Percentiles rank a stretch among this genome's conserved stretches.
These are phyloP conservation scores for Phalacrocorax aristotelis DNA, from an alignment of 2,113 vertebrate species.

Conservation along the genomic window DNA sequence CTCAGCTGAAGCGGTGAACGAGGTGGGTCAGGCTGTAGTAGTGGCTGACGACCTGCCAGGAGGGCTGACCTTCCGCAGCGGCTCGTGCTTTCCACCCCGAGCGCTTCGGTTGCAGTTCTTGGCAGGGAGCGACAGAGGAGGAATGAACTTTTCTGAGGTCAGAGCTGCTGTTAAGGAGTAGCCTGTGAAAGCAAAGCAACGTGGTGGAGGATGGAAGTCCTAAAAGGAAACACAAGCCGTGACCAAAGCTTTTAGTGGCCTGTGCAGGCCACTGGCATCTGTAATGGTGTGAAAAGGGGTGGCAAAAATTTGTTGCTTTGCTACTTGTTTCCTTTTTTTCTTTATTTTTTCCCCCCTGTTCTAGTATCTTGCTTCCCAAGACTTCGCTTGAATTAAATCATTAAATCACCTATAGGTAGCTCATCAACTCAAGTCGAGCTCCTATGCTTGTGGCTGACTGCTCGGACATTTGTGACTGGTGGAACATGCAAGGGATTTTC, in stretches of 20 bases:
- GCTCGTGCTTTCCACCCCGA: fast-evolving
- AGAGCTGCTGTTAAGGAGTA: not conserved
- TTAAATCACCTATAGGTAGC: not conserved
- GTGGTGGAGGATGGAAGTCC: not conserved
- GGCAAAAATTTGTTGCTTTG: not conserved
- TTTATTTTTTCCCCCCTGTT: not conserved
- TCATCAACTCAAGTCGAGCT: not conserved
- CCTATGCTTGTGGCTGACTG: not conserved
- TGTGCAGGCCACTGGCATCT: fast-evolving
- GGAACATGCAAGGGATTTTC: not conserved
- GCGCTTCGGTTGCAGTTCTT: not conserved
- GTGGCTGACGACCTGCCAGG: not conserved
- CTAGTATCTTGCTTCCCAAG: not conserved
- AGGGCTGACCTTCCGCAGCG: not conserved
- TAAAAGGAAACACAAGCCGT: not conserved
- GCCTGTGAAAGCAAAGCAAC: not conserved
- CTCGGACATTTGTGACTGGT: fast-evolving
- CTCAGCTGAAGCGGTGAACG: fast-evolving
- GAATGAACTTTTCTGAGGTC: not conserved
- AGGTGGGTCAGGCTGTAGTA: not conserved
- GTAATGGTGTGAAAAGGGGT: not conserved
- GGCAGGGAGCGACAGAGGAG: not conserved
- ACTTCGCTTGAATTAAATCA: not conserved
- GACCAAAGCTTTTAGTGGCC: not conserved
- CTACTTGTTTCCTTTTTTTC: not conserved